Conservation (phyloP, 2,888 invertebrate species). For the Chymomyza fuscimana region DNA sequence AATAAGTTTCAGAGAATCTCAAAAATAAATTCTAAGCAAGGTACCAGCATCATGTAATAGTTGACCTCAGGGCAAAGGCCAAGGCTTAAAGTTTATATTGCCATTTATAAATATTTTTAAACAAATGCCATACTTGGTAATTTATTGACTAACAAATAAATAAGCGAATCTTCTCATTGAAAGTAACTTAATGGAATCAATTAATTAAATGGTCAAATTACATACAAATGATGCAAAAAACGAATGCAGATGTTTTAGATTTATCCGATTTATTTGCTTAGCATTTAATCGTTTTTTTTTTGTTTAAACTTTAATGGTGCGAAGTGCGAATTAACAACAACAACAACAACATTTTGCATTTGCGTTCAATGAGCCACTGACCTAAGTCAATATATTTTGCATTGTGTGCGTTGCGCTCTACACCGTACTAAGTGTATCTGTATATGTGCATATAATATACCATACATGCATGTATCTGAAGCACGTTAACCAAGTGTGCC, state of each 20-base stretch:
- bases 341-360: slow-evolving; percentile 72
- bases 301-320: slow-evolving; percentile 22
- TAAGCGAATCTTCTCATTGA: no score
- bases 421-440: slow-evolving; percentile 20
- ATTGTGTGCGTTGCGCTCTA: slow-evolving; percentile 53
- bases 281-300: not conserved
- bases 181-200: no score
- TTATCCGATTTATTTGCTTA: not conserved
- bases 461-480: slow-evolving; percentile 22
- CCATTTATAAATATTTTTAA: not conserved
- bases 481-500: slow-evolving; percentile 21
- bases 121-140: no score
- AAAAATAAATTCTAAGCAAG: not conserved
- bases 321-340: slow-evolving; percentile 68
- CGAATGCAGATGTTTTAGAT: not conserved
- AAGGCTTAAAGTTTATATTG: not conserved
- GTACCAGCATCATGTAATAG: not conserved
- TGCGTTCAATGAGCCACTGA: slow-evolving; percentile 79
- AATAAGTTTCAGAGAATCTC: not conserved
- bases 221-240: no score
- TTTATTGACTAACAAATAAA: no score
- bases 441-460: slow-evolving; percentile 18
- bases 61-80: not conserved
- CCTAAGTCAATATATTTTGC: slow-evolving; percentile 76
- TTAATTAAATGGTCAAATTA: no score